Evolutionary conservation across 2,797 vertebrate genomes (phyloP).

Genomic region (Anableps anableps): DNA sequence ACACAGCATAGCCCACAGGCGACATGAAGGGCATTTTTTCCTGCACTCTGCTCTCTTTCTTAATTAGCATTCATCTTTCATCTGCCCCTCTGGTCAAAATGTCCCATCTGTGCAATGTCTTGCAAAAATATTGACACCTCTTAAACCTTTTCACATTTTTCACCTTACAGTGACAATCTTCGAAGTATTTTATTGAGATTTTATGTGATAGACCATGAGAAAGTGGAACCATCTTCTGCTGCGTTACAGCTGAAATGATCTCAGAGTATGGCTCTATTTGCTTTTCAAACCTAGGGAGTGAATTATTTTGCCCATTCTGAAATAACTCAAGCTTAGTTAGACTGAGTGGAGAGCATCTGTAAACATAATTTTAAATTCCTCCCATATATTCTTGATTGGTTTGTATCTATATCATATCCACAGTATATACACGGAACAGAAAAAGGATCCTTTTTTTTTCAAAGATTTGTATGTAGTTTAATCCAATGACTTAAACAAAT

Average conservation of each 20-base stretch:
- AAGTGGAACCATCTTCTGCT: background rate
- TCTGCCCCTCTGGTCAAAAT: constrained; percentile 68
- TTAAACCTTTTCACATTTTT: constrained; percentile 16
- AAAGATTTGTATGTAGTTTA: background rate
- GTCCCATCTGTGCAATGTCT: constrained; percentile 61
- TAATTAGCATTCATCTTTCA: constrained; percentile 73
- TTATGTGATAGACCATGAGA: background rate
- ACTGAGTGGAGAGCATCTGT: background rate
- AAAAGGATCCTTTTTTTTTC: background rate
- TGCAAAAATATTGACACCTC: constrained; percentile 36
- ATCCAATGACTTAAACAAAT: background rate
- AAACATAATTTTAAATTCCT: background rate
- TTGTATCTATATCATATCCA: background rate
- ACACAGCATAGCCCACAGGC: constrained; percentile 58
- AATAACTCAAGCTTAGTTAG: background rate
- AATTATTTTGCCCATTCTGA: background rate
- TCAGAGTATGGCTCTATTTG: background rate
- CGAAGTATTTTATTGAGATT: background rate
- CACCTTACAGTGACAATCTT: background rate
- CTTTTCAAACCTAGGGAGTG: background rate
- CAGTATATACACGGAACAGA: background rate
- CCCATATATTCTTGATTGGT: background rate
- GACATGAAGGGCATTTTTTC: constrained; percentile 74
- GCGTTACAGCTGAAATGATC: background rate
- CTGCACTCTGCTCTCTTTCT: constrained; percentile 61